These are phyloP conservation scores for Xiphorhynchus elegans DNA, from an alignment of 2,113 vertebrate genomes.

Conservation along the genomic window DNA sequence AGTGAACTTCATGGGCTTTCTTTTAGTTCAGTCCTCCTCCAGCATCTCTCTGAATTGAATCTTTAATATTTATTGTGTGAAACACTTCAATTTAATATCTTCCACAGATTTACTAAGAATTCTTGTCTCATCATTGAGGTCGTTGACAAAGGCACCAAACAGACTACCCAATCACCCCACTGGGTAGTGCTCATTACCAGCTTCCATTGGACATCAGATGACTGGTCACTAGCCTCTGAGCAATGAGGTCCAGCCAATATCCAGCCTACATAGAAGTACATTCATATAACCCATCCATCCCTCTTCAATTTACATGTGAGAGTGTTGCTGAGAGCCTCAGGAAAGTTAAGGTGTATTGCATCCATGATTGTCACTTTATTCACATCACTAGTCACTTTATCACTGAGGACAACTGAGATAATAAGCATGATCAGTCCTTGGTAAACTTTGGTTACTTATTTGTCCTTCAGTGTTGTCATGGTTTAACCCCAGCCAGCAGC, in stretches of 20 bases:
- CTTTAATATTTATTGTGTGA: background rate
- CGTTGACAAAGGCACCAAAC: background rate
- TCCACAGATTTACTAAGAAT: background rate
- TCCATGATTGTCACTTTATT: background rate
- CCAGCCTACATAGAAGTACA: background rate
- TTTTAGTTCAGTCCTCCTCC: background rate
- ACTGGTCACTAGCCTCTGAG: background rate
- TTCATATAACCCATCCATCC: background rate
- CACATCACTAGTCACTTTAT: background rate
- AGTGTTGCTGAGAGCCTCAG: background rate
- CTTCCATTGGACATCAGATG: background rate
- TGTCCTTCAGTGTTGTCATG: background rate
- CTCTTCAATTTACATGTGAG: background rate
- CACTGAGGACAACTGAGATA: background rate
- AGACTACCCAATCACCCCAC: background rate
- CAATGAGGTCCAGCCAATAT: background rate
- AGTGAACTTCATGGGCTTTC: background rate
- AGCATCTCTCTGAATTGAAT: background rate
- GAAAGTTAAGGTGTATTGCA: background rate
- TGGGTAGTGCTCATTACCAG: background rate
- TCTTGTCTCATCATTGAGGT: background rate
- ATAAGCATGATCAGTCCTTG: background rate
- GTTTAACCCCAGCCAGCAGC: background rate
- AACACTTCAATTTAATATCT: background rate
- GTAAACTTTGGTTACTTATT: background rate